These are phyloP conservation scores for Orchesella flavescens DNA, from an alignment of 2,888 invertebrate species.

Conservation along the genomic window DNA sequence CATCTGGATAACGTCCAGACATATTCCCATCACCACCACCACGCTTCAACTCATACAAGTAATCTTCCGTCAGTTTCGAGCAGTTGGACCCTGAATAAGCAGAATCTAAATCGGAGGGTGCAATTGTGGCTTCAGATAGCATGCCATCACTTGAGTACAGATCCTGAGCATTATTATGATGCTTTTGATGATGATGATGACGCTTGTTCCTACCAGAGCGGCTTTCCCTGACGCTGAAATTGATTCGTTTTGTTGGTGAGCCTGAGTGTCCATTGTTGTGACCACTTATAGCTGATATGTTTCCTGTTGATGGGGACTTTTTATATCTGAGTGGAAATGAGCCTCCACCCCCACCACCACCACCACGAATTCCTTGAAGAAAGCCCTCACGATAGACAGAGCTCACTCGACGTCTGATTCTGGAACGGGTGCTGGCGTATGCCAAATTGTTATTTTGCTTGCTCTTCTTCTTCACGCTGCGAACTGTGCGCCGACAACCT, in stretches of 20 bases:
- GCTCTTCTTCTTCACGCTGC: slow-evolving; percentile 68
- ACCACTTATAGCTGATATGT: slow-evolving; percentile 45
- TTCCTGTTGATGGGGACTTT: slow-evolving; percentile 51
- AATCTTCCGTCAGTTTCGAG: slow-evolving; percentile 54
- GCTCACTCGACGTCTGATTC: slow-evolving; percentile 65
- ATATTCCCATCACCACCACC: neutral
- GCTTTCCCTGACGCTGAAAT: slow-evolving; percentile 47
- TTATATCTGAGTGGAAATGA: slow-evolving; percentile 32
- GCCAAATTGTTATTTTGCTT: slow-evolving; percentile 55
- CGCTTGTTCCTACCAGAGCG: slow-evolving; percentile 39
- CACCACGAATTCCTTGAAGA: slow-evolving; percentile 20
- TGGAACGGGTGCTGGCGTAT: slow-evolving; percentile 30
- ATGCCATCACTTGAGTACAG: slow-evolving; percentile 54
- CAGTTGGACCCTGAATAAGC: slow-evolving; percentile 68
- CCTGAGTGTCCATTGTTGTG: neutral
- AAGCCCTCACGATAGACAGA: slow-evolving; percentile 68
- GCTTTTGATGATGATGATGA: slow-evolving; percentile 13
- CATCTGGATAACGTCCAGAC: slow-evolving; percentile 51
- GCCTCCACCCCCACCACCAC: slow-evolving; percentile 36
- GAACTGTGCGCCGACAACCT: slow-evolving; percentile 66
- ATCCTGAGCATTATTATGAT: neutral
- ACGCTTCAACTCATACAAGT: slow-evolving; percentile 55
- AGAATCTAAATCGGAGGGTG: slow-evolving; percentile 68
- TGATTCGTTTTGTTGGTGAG: slow-evolving; percentile 20
- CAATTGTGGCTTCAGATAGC: slow-evolving; percentile 35